Evolutionary conservation across 2,113 vertebrate genomes (phyloP).

Genomic region (Chaenocephalus aceratus): DNA sequence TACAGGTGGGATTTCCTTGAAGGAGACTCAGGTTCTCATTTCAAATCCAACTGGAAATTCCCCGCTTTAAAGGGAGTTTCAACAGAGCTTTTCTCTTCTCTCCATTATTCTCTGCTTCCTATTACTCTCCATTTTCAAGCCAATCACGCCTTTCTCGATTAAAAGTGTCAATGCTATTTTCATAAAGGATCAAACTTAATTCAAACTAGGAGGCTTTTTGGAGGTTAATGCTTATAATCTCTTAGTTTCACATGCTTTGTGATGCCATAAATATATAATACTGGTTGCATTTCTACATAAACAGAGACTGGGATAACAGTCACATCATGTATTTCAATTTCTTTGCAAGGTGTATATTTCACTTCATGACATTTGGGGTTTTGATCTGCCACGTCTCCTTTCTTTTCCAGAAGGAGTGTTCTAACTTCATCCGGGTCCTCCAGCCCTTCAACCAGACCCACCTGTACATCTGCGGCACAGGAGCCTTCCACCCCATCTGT

Average conservation of each 20-base stretch:
- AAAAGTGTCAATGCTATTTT: slow-evolving; percentile 44
- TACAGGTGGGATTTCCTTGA: slow-evolving; percentile 77
- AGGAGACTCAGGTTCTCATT: slow-evolving; percentile 42
- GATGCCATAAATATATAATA: slow-evolving; percentile 11
- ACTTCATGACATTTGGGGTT: neutral
- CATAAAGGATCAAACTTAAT: slow-evolving; percentile 42
- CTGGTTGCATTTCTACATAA: slow-evolving; percentile 42
- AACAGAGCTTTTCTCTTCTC: slow-evolving; percentile 35
- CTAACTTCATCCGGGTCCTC: slow-evolving; percentile 96
- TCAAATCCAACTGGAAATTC: slow-evolving; percentile 63
- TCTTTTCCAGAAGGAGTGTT: slow-evolving; percentile 93
- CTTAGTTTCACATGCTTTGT: slow-evolving; percentile 25
- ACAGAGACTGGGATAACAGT: slow-evolving; percentile 7
- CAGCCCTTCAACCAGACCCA: slow-evolving; percentile 96
- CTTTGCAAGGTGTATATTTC: slow-evolving; percentile 24
- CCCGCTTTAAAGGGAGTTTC: slow-evolving; percentile 42
- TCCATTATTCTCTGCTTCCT: slow-evolving; percentile 33
- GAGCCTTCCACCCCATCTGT: slow-evolving; percentile 97
- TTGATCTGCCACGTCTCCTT: slow-evolving; percentile 8
- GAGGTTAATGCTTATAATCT: slow-evolving; percentile 13
- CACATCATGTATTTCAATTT: slow-evolving; percentile 29
- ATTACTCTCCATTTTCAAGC: slow-evolving; percentile 42
- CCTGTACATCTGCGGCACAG: slow-evolving; percentile 95
- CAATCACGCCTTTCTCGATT: slow-evolving; percentile 29
- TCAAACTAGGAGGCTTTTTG: slow-evolving; percentile 20